These are phyloP conservation scores for Bradypodion ventrale DNA, from an alignment of 2,797 vertebrate genomes.

Conservation along the genomic window DNA sequence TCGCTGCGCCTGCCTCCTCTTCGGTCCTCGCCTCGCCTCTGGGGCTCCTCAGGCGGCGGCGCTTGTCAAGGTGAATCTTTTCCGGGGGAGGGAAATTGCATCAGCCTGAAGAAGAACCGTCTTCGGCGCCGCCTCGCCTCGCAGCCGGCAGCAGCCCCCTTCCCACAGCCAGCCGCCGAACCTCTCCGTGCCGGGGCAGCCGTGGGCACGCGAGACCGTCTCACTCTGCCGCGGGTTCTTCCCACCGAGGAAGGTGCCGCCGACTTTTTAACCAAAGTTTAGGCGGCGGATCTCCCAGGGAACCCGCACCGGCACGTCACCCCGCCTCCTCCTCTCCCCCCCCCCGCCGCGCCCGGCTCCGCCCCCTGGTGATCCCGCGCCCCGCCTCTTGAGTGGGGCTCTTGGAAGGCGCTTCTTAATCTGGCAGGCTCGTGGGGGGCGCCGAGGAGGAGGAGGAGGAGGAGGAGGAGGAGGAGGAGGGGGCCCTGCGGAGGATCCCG, in stretches of 20 bases:
- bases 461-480: not conserved
- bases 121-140: not conserved
- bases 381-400: not conserved
- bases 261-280: slow-evolving; percentile 32
- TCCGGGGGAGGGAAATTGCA: slow-evolving; percentile 2
- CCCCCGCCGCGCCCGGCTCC: too few relatives aligned
- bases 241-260: not conserved
- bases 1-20: not conserved
- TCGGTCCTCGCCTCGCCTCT: too few relatives aligned
- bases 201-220: too few relatives aligned
- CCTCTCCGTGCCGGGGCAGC: not conserved
- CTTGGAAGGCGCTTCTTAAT: not conserved
- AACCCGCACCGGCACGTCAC: too few relatives aligned
- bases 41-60: not conserved
- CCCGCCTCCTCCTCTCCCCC: not conserved
- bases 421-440: slow-evolving; percentile 1
- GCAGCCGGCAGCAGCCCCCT: not conserved
- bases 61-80: slow-evolving; percentile 19
- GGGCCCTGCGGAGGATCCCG: not conserved
- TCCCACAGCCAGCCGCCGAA: not conserved
- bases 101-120: slow-evolving; percentile 3
- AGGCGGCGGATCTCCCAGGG: not conserved
- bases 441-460: not conserved
- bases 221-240: not conserved
- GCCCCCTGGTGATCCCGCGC: not conserved